A percentile compares a stretch with the other conserved stretches of the same genome.
phyloP scores from a whole-genome alignment of 1,140 invertebrate species.

The Mizuhopecten yessoensis region DNA sequence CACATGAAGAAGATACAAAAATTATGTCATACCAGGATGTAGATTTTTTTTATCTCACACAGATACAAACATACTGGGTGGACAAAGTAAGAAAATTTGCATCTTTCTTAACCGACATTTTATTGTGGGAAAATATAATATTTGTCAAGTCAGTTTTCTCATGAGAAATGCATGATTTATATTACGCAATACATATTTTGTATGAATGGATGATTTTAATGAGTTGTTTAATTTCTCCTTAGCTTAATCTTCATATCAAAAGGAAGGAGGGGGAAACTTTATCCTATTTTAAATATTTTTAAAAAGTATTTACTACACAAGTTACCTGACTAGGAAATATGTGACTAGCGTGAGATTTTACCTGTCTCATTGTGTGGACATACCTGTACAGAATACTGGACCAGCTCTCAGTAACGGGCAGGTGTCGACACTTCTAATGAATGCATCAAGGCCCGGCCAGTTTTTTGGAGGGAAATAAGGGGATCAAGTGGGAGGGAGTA shows the following conservation, averaged over 20 bases:
- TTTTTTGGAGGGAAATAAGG: conserved; percentile 9
- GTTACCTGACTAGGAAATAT: neutral
- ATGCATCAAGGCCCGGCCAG: neutral
- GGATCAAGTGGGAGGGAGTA: neutral
- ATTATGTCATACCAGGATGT: neutral
- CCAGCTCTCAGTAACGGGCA: neutral
- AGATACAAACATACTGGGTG: neutral
- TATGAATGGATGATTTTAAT: neutral
- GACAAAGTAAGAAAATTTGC: neutral
- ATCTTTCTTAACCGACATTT: neutral
- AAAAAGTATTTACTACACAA: neutral
- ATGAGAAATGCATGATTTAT: neutral
- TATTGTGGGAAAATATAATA: neutral
- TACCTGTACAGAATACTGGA: neutral
- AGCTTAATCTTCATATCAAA: neutral
- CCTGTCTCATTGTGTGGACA: neutral
- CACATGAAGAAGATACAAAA: too few relatives aligned
- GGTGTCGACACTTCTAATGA: neutral
- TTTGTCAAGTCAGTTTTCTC: neutral
- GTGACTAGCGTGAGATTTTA: neutral
- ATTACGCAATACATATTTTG: neutral
- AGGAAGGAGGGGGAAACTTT: neutral
- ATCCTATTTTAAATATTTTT: neutral
- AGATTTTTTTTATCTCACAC: neutral
- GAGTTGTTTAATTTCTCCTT: neutral